Evolutionary conservation across 1,140 invertebrate genomes (phyloP).

Genomic region (Wiebesia pumilae): DNA sequence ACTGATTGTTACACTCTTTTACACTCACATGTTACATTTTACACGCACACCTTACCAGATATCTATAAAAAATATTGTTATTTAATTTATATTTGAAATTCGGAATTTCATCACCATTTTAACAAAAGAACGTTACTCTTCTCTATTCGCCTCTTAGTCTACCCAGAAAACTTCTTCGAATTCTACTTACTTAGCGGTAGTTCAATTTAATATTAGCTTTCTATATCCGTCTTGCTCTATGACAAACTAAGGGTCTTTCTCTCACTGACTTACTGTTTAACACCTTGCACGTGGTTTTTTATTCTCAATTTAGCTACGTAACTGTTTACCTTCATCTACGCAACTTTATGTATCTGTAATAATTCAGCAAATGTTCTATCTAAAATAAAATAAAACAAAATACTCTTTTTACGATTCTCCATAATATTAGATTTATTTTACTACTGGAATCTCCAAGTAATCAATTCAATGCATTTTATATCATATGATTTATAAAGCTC

Average conservation of each 20-base stretch:
- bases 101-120: neutral
- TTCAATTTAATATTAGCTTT: slow-evolving; percentile 9
- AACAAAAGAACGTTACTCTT: neutral
- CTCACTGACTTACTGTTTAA: neutral
- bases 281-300: neutral
- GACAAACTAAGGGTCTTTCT: neutral
- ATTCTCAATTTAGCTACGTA: neutral
- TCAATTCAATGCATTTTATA: neutral
- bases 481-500: neutral
- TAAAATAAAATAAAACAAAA: neutral
- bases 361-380: slow-evolving; percentile 1
- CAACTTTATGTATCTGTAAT: neutral
- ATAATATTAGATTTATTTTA: neutral
- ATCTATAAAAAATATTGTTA: neutral
- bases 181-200: neutral
- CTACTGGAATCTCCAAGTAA: neutral
- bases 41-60: no score
- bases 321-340: neutral
- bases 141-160: neutral
- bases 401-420: neutral
- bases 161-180: neutral
- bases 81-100: neutral
- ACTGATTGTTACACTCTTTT: no score
- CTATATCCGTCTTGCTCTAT: neutral
- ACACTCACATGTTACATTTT: no score